Percentiles rank a stretch among this genome's conserved stretches.
These are phyloP conservation scores for Penaeus indicus DNA, from an alignment of 1,140 invertebrate genomes.

Conservation along the genomic window DNA sequence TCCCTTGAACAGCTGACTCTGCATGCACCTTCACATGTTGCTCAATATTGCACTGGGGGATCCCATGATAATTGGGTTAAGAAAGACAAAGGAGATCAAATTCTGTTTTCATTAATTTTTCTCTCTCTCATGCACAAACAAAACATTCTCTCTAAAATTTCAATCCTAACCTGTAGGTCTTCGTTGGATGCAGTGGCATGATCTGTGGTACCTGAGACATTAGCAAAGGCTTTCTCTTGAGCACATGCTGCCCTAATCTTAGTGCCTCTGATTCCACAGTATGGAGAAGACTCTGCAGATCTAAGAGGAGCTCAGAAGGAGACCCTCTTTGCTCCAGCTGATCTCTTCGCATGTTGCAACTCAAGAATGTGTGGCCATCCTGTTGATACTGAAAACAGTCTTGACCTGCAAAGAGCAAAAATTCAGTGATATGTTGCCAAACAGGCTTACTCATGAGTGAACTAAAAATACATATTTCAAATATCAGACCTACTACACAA, in stretches of 20 bases:
- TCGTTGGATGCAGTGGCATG: slow-evolving; percentile 45
- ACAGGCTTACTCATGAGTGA: too few species aligned
- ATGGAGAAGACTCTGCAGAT: slow-evolving; percentile 62
- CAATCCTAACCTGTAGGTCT: slow-evolving; percentile 41
- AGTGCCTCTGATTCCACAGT: slow-evolving; percentile 62
- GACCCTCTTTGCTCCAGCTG: slow-evolving; percentile 69
- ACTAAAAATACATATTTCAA: background rate
- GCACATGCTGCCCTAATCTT: slow-evolving; percentile 60
- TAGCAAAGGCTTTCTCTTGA: slow-evolving; percentile 54
- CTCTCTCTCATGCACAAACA: background rate
- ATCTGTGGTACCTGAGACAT: slow-evolving; percentile 56
- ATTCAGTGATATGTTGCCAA: background rate
- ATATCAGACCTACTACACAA: background rate
- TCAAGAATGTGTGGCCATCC: slow-evolving; percentile 72
- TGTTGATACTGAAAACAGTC: slow-evolving; percentile 74
- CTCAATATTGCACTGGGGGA: background rate
- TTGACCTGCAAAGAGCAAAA: slow-evolving; percentile 69
- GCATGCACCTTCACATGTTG: background rate
- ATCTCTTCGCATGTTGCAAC: slow-evolving; percentile 74
- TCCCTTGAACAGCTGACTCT: background rate
- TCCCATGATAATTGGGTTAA: background rate
- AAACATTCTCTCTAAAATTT: too few species aligned
- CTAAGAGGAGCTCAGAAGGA: slow-evolving; percentile 62
- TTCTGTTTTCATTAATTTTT: background rate
- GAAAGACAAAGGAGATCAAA: background rate